Base-by-base conservation (phyloP, 2,888 invertebrate species). In the Epicampocera succincta region DNA sequence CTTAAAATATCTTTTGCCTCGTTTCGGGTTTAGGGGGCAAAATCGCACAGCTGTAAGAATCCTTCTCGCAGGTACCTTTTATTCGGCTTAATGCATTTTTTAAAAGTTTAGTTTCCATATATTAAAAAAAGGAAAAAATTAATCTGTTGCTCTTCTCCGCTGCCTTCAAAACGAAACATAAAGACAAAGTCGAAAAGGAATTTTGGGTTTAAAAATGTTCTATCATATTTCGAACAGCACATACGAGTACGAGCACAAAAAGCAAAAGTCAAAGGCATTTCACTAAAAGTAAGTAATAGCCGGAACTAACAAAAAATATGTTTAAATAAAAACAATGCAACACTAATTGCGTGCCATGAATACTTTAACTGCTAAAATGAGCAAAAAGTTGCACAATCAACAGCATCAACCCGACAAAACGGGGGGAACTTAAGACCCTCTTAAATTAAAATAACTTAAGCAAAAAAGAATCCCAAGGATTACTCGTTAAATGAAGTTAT, bases 311-410 rank as follows among this genome's bases (percentile, higher is more conserved):
- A 12, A 19, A 42, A 65, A 46, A 40, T 19, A 25, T 42, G 12
- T 29, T 50, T 44, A 12, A 54, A 17, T 19, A 44, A 69, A 84
- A 88, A 88, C 88, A 88, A 88, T 88, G 87, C 87, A 86, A 86
- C 88, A 87, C 88, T 88, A 88, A 88, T 88, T 88, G 88, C 87
- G 86, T 83, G 85, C 85, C 84, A 88, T 87, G 89, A 88, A 88
- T 85, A 82, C 74, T 75, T 73, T 54, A 73, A 54, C 65, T 58
- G 56, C 74, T 75, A 75, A 74, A 82, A 65, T 48, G 54, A 77
- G 33, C 44, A 73, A 54, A 25, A 79, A 52, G 60, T 68, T 69
- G 19, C 33, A 52, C 29, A 33, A 69, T 38, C 15, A 84, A 60
- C 25, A 71, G 17, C 25, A 58, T 25, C 40, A 68, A 56, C n/a